A percentile compares a stretch with the other conserved stretches of the same genome.
These are phyloP conservation scores for Atractosteus spatula DNA, from an alignment of 2,113 vertebrate genomes.

Conservation along the genomic window DNA sequence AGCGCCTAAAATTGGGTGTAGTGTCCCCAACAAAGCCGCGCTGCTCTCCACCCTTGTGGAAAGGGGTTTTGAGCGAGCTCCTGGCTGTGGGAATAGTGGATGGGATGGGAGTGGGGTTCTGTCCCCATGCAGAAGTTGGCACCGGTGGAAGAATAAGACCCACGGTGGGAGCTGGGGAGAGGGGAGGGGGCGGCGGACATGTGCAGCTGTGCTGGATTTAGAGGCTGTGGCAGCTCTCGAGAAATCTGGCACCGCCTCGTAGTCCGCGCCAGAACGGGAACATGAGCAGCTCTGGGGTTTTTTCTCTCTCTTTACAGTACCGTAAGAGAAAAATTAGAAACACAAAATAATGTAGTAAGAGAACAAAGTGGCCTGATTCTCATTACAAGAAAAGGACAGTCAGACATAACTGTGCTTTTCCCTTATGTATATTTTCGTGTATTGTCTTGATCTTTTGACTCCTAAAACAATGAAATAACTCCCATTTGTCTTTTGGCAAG, in stretches of 20 bases:
- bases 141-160: conserved; percentile 34
- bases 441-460: no score
- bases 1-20: no score
- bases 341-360: no score
- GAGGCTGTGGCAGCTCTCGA: conserved; percentile 52
- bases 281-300: conserved; percentile 10
- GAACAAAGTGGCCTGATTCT: no score
- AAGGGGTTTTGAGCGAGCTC: no score
- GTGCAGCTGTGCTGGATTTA: conserved; percentile 24
- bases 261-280: conserved; percentile 10
- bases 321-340: not conserved
- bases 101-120: conserved; percentile 31
- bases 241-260: conserved; percentile 6
- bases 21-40: no score
- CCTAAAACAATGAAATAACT: no score
- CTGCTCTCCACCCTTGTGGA: no score
- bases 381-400: no score
- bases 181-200: conserved; percentile 42
- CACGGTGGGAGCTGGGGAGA: conserved; percentile 51
- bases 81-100: conserved; percentile 12
- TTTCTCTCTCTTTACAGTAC: not conserved
- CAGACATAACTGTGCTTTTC: no score
- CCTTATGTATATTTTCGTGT: no score
- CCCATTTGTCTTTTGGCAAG: no score
- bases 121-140: conserved; percentile 34